Base-by-base conservation (phyloP, 2,113 vertebrate genomes). In the Murina feae region DNA sequence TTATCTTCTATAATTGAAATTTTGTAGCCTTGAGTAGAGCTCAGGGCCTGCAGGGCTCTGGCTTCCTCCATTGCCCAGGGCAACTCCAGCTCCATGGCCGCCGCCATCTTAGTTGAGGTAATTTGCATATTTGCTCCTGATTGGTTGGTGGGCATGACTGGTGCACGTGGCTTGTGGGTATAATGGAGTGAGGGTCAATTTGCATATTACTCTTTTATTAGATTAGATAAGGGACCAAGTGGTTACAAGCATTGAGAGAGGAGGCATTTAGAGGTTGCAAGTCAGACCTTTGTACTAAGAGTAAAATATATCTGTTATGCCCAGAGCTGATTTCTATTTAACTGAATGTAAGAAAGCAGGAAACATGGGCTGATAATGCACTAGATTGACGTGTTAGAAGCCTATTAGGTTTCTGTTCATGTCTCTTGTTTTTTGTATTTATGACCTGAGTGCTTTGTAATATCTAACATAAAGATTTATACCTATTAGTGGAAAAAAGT, bases 351-450 rank as follows among this genome's bases (percentile, higher is more conserved):
- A 88, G 72, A 90, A 93, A 74, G 63, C 68, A 82, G 69, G 87
- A 94, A 91, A 65, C 71, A 89, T 32, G 10, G 86, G 9, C 74
- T 92, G 49, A 71, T 71, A 63, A 68, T 80, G 21, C 23, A 23
- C 51, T 74, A 51, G 53, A 53, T 51, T 71, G 47, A 1, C 63
- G 18, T 95, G 58, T 58, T 92, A 3, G 69, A 86, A 96, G 47
- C 68, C 90, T 91, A 4, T 42, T 86, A 30, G 10, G 4, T 78
- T 95, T 83, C 44, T 96, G 39, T 82, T 89, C 49, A 44, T 90
- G 49, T 88, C 30, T 96, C 39, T 89, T 96, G 79, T 85, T 93
- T 89, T 68, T 92, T 84, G 60, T 92, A 58, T 95, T 94, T 96
- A 81, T 93, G 58, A 91, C 65, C 86, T 65, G 68, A 90, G 78